Percentiles rank a stretch among this genome's conserved stretches.
These are phyloP conservation scores for Indicator indicator DNA, from an alignment of 2,113 vertebrate genomes.

Conservation along the genomic window DNA sequence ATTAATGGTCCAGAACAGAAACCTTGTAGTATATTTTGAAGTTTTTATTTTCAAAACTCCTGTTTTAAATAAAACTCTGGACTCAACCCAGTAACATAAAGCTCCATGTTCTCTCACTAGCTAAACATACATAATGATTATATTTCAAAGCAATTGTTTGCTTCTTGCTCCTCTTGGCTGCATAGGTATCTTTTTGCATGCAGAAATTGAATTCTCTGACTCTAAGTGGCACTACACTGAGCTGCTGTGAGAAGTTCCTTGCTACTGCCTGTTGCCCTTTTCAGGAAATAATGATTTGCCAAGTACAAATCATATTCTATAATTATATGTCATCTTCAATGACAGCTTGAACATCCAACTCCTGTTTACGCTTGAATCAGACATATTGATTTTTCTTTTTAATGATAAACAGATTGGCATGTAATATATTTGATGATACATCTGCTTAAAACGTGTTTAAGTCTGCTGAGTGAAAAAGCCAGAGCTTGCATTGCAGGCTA, in stretches of 20 bases:
- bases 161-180: conserved; percentile 42
- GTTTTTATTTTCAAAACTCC: conserved; percentile 68
- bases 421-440: conserved; percentile 34
- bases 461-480: conserved; percentile 49
- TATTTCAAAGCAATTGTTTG: conserved; percentile 66
- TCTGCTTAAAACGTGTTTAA: conserved; percentile 70
- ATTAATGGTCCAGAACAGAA: conserved; percentile 84
- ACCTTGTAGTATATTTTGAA: conserved; percentile 65
- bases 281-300: conserved; percentile 64
- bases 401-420: conserved; percentile 67
- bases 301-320: conserved; percentile 63
- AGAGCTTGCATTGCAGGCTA: conserved; percentile 39
- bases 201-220: conserved; percentile 59
- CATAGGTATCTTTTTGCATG: conserved; percentile 70
- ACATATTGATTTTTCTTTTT: conserved; percentile 69
- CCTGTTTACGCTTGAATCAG: conserved; percentile 56
- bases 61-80: conserved; percentile 86
- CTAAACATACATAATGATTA: conserved; percentile 67
- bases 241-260: conserved; percentile 32
- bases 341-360: conserved; percentile 56
- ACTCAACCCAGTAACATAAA: conserved; percentile 76
- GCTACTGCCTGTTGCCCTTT: conserved; percentile 57
- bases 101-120: conserved; percentile 60
- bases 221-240: conserved; percentile 7
- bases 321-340: conserved; percentile 47